Evolutionary conservation across 2,797 vertebrate genomes (phyloP), one percentile per base, ranked within the genome.

Genomic region (Lemur catta): DNA sequence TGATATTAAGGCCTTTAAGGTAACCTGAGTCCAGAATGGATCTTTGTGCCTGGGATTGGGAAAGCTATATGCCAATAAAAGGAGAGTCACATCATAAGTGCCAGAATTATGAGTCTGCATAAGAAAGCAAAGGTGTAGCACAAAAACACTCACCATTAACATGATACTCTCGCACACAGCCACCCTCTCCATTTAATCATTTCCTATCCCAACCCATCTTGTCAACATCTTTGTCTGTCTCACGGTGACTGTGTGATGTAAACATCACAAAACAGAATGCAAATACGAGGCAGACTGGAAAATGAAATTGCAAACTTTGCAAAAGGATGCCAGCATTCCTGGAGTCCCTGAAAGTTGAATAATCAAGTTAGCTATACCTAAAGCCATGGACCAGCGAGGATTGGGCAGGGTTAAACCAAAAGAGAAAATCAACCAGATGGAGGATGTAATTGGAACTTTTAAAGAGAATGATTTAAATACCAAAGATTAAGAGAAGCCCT

Each of bases 401-500:
- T 6, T 35, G 46, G 69, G 12, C 78, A 89, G 57, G 41, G 28
- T 63, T 86, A 85, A 97, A 93, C 28, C 61, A 61, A 69, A 89
- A 61, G 22, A 81, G 52, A 94, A 76, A 90, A 93, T n/a, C 63
- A 69, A 69, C 30, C 38, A 48, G 15, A 55, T 1, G 63, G 63
- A 79, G 35, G 65, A 50, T 90, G 11, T 61, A 50, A 57, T 41
- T 75, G 28, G 71, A 96, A 11, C 50, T 84, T 79, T 81, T 52
- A 91, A 95, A 85, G 46, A 79, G 35, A 84, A 84, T 94, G 41
- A 86, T 63, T n/a, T 87, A 59, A 89, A 63, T 10, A 50, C 33
- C 20, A 59, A 87, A 79, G 48, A 41, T 71, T 61, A 81, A 81
- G 33, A 67, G 17, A 89, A 55, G 26, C 2, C 41, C 28, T 82